Evolutionary conservation across 2,888 invertebrate species (phyloP).

Genomic region (Cartodere bifasciata): DNA sequence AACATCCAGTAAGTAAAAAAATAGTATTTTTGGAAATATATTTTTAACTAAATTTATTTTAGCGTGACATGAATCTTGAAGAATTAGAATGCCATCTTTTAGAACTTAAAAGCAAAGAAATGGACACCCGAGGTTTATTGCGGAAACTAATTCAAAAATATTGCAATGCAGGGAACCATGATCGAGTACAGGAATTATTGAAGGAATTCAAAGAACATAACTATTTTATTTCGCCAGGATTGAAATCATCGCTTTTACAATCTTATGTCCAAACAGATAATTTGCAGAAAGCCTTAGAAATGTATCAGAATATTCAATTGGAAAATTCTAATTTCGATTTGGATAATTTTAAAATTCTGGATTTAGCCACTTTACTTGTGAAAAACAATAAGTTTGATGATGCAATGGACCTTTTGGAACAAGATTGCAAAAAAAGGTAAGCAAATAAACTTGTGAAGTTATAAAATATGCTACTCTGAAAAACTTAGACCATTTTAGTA

Average conservation of each 20-base stretch:
- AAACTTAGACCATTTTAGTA: no score
- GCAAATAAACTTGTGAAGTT: constrained; percentile 14
- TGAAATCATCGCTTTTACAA: constrained; percentile 52
- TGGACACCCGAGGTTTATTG: constrained; percentile 54
- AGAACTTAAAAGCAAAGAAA: constrained; percentile 50
- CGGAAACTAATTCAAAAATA: constrained; percentile 47
- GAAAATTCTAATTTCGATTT: constrained; percentile 42
- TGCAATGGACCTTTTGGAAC: constrained; percentile 38
- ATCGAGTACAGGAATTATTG: constrained; percentile 42
- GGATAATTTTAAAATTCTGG: constrained; percentile 54
- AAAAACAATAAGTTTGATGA: constrained; percentile 35
- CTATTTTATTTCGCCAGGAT: constrained; percentile 38
- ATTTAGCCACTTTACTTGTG: constrained; percentile 47
- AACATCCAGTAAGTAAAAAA: constrained; percentile 36
- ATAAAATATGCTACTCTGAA: constrained; percentile 1
- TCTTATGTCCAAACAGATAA: constrained; percentile 44
- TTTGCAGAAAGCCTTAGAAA: constrained; percentile 40
- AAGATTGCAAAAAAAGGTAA: constrained; percentile 38
- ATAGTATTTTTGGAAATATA: constrained; percentile 2
- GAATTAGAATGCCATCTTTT: constrained; percentile 49
- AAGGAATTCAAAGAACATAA: constrained; percentile 38
- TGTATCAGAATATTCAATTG: constrained; percentile 40
- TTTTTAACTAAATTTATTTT: constrained; percentile 12
- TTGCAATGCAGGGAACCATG: constrained; percentile 41
- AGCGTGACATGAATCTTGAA: constrained; percentile 49